phyloP scores from a whole-genome alignment of 2,888 invertebrate genomes.

The Caenorhabditis doughertyi region DNA sequence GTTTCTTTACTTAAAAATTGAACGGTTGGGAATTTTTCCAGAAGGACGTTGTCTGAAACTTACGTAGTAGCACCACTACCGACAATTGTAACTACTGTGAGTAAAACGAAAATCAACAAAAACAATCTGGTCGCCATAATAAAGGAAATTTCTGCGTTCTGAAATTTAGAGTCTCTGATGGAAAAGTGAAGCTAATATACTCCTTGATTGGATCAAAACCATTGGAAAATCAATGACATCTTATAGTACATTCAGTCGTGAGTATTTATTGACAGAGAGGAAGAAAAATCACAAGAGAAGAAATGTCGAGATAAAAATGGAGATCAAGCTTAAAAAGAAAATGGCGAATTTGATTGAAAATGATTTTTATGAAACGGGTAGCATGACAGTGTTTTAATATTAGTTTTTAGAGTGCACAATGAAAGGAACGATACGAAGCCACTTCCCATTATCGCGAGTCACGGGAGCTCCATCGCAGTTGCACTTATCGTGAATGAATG shows the following conservation, averaged over 20 bases:
- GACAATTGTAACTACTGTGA: constrained; percentile 3
- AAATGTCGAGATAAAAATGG: background rate
- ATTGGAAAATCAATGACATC: too few relatives aligned
- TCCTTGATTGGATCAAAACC: too few relatives aligned
- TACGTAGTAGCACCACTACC: background rate
- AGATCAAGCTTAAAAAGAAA: background rate
- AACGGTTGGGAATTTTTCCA: too few relatives aligned
- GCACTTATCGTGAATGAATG: constrained; percentile 58
- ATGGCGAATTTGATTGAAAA: background rate
- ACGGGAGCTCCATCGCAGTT: constrained; percentile 39
- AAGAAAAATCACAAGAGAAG: background rate
- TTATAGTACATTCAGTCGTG: too few relatives aligned
- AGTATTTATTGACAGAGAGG: background rate
- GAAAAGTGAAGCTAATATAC: too few relatives aligned
- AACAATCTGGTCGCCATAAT: too few relatives aligned
- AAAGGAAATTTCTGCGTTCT: too few relatives aligned
- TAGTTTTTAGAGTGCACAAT: constrained; percentile 53
- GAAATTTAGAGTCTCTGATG: too few relatives aligned
- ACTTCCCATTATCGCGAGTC: constrained; percentile 38
- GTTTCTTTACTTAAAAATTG: constrained; percentile 15
- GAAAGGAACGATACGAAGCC: constrained; percentile 62
- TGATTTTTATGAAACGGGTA: background rate
- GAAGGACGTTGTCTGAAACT: too few relatives aligned
- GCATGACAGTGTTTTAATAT: background rate
- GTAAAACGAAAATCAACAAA: background rate